Evolutionary conservation across 2,888 invertebrate genomes (phyloP).

Genomic region (Ophion costatus): DNA sequence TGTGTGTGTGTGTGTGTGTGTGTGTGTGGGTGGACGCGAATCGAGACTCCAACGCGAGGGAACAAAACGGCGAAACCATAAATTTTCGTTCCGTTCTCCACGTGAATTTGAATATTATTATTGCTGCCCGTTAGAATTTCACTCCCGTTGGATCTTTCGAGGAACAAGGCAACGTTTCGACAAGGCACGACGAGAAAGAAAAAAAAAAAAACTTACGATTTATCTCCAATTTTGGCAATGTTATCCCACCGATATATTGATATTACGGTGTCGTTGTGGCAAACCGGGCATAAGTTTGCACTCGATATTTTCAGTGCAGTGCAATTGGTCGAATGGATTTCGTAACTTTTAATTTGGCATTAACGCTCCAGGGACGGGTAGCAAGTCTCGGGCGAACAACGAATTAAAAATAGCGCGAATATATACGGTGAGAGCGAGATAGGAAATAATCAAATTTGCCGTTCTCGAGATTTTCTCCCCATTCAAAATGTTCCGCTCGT

Average conservation of each 20-base stretch:
- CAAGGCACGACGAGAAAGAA: neutral
- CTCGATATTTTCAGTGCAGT: neutral
- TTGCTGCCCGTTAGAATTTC: slow-evolving; percentile 49
- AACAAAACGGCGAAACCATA: slow-evolving; percentile 64
- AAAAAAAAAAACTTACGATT: neutral
- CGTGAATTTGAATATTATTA: slow-evolving; percentile 76
- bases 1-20: neutral
- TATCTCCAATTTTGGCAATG: neutral
- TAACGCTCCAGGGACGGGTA: neutral
- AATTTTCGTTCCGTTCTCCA: slow-evolving; percentile 70
- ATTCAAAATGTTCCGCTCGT: slow-evolving; percentile 7
- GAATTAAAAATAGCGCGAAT: neutral
- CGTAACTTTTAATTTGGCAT: neutral
- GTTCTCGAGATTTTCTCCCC: slow-evolving; percentile 5
- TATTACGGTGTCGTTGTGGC: neutral
- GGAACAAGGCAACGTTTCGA: neutral
- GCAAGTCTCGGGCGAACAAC: neutral
- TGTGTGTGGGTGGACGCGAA: too few relatives aligned
- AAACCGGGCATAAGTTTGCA: neutral
- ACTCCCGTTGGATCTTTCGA: slow-evolving; percentile 30
- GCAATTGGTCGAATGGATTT: neutral
- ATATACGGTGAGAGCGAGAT: neutral
- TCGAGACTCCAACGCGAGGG: slow-evolving; percentile 11
- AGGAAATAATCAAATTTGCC: slow-evolving; percentile 27
- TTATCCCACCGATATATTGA: too few relatives aligned